phyloP scores from a whole-genome alignment of 2,113 vertebrate species.

The Boulengeromyrus knoepffleri region DNA sequence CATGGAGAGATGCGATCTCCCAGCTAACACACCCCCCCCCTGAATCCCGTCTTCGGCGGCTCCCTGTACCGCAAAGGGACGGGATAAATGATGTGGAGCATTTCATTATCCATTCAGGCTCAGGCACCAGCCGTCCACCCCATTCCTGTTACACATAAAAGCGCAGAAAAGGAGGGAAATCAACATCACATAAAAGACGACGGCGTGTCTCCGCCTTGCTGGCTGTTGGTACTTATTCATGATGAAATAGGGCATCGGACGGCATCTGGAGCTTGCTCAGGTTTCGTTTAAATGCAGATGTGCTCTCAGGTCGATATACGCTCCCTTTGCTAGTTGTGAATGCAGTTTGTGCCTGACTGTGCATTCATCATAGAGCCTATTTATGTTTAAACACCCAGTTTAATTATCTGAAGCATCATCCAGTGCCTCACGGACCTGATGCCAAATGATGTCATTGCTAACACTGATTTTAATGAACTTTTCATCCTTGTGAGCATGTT shows the following conservation, averaged over 20 bases:
- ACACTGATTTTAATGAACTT: not conserved
- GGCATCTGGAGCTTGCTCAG: not conserved
- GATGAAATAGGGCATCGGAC: not conserved
- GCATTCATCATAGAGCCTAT: not conserved
- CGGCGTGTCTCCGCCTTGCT: not conserved
- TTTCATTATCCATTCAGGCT: not conserved
- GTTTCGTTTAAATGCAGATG: not conserved
- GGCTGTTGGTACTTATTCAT: not conserved
- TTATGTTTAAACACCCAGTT: not conserved
- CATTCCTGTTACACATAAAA: not conserved
- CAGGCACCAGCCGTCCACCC: not conserved
- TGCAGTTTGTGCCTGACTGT: not conserved
- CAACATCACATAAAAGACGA: not conserved
- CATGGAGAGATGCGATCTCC: conserved; percentile 6
- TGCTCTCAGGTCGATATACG: not conserved
- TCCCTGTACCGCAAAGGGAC: not conserved
- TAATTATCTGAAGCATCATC: not conserved
- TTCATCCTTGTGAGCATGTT: not conserved
- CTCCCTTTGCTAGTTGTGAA: not conserved
- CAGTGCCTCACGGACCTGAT: not conserved
- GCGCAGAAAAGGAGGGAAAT: not conserved
- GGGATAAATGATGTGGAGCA: not conserved
- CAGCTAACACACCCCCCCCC: conserved; percentile 10
- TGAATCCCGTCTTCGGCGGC: not conserved
- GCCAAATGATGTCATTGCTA: not conserved